Evolutionary conservation across 2,888 invertebrate genomes (phyloP).

Genomic region (Drosophila cyrtoloma): DNA sequence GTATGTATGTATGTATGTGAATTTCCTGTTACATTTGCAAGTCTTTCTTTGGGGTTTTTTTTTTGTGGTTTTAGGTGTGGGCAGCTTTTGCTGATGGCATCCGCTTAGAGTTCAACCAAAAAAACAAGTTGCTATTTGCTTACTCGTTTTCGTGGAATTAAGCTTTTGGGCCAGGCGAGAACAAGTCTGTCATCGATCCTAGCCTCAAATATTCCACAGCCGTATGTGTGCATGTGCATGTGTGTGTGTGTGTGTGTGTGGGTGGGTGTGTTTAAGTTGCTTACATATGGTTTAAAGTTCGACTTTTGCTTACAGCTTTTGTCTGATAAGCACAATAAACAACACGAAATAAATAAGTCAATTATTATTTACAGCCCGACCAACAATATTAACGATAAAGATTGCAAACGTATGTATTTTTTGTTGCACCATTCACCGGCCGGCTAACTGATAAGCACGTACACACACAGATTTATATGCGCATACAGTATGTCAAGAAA

Average conservation of each 20-base stretch:
- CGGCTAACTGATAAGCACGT: conserved; percentile 72
- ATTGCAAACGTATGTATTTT: conserved; percentile 8
- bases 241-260: neutral
- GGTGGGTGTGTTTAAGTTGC: neutral
- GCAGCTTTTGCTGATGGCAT: conserved; percentile 20
- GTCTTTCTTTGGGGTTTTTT: conserved; percentile 19
- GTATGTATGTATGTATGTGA: conserved; percentile 14
- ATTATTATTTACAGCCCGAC: conserved; percentile 52
- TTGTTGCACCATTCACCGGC: conserved; percentile 65
- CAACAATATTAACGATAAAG: conserved; percentile 44
- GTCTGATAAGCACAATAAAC: conserved; percentile 36
- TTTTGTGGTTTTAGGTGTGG: conserved; percentile 9
- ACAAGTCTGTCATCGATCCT: conserved; percentile 27
- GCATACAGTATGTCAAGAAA: neutral
- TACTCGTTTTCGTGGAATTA: conserved; percentile 16
- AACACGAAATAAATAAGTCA: conserved; percentile 32
- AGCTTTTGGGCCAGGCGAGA: neutral
- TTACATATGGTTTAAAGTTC: conserved; percentile 41
- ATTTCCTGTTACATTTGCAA: conserved; percentile 46
- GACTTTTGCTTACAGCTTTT: conserved; percentile 13
- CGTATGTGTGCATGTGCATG: neutral
- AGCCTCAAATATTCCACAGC: conserved; percentile 10
- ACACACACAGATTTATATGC: neutral
- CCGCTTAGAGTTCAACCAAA: conserved; percentile 12
- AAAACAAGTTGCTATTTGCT: conserved; percentile 19